Conservation (phyloP, 2,797 vertebrate species). For the Lacerta viridis region DNA sequence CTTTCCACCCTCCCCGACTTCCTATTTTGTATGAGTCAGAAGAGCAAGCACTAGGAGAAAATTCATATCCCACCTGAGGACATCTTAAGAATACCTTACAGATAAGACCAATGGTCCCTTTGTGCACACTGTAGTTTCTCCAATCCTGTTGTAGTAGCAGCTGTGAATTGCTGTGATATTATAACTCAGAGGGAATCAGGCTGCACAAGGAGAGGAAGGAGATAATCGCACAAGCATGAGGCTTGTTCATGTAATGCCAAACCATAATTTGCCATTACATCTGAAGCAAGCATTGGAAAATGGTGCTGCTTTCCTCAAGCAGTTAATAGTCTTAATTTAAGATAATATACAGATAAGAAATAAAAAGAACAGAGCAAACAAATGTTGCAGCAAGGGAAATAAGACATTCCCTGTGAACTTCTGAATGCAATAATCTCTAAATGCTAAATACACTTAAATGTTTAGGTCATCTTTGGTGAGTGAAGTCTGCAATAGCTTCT, state of each 20-base stretch:
- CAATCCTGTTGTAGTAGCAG: not conserved
- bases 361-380: not conserved
- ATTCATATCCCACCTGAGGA: too few species aligned
- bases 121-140: not conserved
- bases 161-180: not conserved
- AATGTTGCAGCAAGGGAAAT: not conserved
- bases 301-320: not conserved
- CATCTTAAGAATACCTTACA: too few species aligned
- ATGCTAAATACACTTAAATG: not conserved
- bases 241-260: not conserved
- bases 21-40: not conserved
- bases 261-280: not conserved
- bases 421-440: not conserved
- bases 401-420: not conserved
- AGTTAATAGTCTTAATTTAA: not conserved
- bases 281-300: slow-evolving; percentile 16
- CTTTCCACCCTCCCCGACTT: not conserved
- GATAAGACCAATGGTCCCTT: too few species aligned
- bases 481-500: slow-evolving; percentile 5
- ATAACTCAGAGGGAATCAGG: not conserved
- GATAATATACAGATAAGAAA: not conserved
- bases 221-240: not conserved
- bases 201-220: not conserved
- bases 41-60: too few species aligned
- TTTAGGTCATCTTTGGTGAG: not conserved